Base-by-base conservation (phyloP, 2,113 vertebrate genomes). In the Poeciliopsis turrubarensis region DNA sequence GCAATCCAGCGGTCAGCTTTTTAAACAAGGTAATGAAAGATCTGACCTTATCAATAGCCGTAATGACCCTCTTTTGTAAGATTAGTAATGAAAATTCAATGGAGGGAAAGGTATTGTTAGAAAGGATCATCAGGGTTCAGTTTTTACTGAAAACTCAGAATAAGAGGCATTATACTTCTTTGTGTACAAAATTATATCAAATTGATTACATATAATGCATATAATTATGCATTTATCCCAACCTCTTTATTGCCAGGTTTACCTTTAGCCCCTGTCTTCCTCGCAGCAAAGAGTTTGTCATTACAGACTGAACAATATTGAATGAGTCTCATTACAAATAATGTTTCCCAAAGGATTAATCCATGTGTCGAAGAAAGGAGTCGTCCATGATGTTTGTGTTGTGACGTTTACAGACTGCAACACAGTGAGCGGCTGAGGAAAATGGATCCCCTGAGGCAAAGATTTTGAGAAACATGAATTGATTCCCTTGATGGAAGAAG, bases 21-120 rank as follows among this genome's bases (percentile, higher is more conserved):
- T 86, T 47, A 60, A 81, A 74, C 62, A 73, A 31, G 57, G 47
- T 25, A 72, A 79, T 86, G 34, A 82, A 81, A 76, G 73, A 62
- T 65, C 8, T 15, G 70, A 64, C 26, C 30, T 19, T 65, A 76
- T 86, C 84, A 14, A 73, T 83, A 72, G 31, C 60, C 72, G 34
- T 76, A 63, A 77, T 73, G 70, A 72, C 71, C 30, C 41, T 47
- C 61, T 44, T 29, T 37, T 73, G 31, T 77, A 77, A 39, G 57
- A 60, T 10, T 1, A 13, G 68, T 63, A n/a, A 37, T 70, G 61
- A 41, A 7, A 27, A 66, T 82, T 85, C 65, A 81, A 60, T 78
- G 37, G 5, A 37, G 57, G 7, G 7, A 25, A 4, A n/a, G 26
- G 32, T 41, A 72, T 68, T 70, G 30, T 26, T 10, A 29, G 4